Evolutionary conservation across 2,113 vertebrate species (phyloP).

Genomic region (Cairina moschata): DNA sequence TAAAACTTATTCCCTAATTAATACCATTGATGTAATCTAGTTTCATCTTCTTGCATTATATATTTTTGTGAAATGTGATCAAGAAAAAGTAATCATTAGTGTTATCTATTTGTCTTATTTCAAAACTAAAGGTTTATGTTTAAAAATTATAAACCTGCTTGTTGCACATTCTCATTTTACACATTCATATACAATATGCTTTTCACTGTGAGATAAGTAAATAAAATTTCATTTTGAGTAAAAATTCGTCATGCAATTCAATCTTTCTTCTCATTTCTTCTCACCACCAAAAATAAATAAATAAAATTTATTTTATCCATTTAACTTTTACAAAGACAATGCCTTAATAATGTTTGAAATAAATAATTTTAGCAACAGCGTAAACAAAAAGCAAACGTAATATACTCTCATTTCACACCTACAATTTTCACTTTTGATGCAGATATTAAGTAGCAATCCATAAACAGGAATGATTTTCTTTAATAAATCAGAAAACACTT

Average conservation of each 20-base stretch:
- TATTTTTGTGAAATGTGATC: not conserved
- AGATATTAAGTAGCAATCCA: not conserved
- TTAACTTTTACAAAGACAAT: not conserved
- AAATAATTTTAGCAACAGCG: not conserved
- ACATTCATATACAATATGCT: too few relatives aligned
- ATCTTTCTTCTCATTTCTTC: not conserved
- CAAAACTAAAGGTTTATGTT: not conserved
- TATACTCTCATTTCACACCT: not conserved
- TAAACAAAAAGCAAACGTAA: not conserved
- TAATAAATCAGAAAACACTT: not conserved
- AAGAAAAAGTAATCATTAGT: not conserved
- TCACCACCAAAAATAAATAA: too few relatives aligned
- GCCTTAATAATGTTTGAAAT: not conserved
- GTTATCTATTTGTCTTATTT: not conserved
- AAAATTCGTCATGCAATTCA: not conserved
- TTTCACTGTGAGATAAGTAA: not conserved
- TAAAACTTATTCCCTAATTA: not conserved
- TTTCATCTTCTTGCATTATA: not conserved
- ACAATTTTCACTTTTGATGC: not conserved
- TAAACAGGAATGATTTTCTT: not conserved
- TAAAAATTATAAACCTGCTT: not conserved
- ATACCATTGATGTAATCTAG: fast-evolving
- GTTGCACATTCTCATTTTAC: not conserved
- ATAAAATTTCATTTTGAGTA: not conserved
- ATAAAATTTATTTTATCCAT: not conserved